phyloP scores from a whole-genome alignment of 2,797 vertebrate species.

The Cyclopterus lumpus region DNA sequence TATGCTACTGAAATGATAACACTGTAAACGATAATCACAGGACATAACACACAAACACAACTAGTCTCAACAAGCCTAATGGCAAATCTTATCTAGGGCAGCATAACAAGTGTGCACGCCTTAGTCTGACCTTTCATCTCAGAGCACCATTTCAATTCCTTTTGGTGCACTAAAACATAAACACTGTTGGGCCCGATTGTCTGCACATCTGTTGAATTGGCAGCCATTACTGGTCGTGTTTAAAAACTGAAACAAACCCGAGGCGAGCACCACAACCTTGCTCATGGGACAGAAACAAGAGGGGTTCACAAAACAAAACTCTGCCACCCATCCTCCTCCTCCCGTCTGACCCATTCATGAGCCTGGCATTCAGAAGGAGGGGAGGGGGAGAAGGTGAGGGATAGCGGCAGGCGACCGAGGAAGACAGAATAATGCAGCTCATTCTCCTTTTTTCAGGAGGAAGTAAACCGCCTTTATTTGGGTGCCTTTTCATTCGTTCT shows the following conservation, averaged over 20 bases:
- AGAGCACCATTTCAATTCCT: conserved; percentile 35
- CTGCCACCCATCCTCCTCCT: conserved; percentile 37
- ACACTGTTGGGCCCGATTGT: conserved; percentile 34
- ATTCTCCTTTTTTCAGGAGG: conserved; percentile 53
- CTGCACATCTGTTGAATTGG: conserved; percentile 53
- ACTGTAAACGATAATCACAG: conserved; percentile 30
- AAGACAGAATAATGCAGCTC: conserved; percentile 34
- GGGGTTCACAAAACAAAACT: conserved; percentile 19
- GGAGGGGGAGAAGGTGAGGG: neutral
- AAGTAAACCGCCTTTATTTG: conserved; percentile 73
- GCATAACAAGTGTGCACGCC: conserved; percentile 54
- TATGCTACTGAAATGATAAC: conserved; percentile 3
- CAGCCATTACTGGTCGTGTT: conserved; percentile 9
- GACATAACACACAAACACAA: conserved; percentile 23
- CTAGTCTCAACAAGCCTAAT: conserved; percentile 42
- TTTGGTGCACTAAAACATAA: conserved; percentile 29
- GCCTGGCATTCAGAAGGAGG: conserved; percentile 46
- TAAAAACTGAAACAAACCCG: conserved; percentile 48
- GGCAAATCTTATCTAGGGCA: conserved; percentile 70
- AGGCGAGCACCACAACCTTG: conserved; percentile 6
- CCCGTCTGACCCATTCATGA: conserved; percentile 44
- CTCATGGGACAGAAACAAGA: conserved; percentile 18
- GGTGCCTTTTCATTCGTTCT: conserved; percentile 54
- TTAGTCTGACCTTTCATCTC: conserved; percentile 71
- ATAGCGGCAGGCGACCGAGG: neutral